Conservation (phyloP, 2,113 vertebrate genomes). For the Ptychochromis oligacanthus region DNA sequence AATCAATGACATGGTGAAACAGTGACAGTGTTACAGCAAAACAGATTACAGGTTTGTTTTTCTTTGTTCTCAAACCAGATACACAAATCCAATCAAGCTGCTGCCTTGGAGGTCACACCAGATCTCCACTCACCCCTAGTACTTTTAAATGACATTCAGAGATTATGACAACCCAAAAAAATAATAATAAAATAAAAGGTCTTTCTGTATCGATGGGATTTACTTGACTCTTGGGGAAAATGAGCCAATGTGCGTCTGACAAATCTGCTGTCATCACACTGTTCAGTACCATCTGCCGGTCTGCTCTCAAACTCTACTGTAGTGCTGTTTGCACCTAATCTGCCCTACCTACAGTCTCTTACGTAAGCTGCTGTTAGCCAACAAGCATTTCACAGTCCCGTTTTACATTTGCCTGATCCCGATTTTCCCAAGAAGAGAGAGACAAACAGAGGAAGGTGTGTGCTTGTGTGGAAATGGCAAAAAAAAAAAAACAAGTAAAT, state of each 20-base stretch:
- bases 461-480: not conserved
- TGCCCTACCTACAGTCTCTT: constrained; percentile 63
- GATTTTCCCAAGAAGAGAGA: constrained; percentile 23
- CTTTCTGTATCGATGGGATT: constrained; percentile 43
- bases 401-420: constrained; percentile 36
- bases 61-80: constrained; percentile 20
- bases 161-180: constrained; percentile 32
- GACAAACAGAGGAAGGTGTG: constrained; percentile 4
- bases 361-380: constrained; percentile 57
- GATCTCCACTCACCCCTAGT: constrained; percentile 1
- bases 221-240: constrained; percentile 38
- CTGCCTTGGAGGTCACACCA: constrained; percentile 9
- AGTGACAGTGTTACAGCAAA: constrained; percentile 5
- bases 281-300: constrained; percentile 50
- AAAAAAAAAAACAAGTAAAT: not conserved
- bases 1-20: constrained; percentile 9
- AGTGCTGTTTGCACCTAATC: constrained; percentile 41
- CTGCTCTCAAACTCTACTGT: constrained; percentile 43
- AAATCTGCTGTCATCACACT: constrained; percentile 20
- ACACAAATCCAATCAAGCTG: constrained; percentile 48
- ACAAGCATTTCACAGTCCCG: constrained; percentile 38
- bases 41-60: constrained; percentile 34
- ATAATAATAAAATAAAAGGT: constrained; percentile 7
- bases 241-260: constrained; percentile 30
- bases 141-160: constrained; percentile 22